A percentile compares a stretch with the other conserved stretches of the same genome.
phyloP scores from a whole-genome alignment of 2,797 vertebrate genomes.

The Danio choprae region DNA sequence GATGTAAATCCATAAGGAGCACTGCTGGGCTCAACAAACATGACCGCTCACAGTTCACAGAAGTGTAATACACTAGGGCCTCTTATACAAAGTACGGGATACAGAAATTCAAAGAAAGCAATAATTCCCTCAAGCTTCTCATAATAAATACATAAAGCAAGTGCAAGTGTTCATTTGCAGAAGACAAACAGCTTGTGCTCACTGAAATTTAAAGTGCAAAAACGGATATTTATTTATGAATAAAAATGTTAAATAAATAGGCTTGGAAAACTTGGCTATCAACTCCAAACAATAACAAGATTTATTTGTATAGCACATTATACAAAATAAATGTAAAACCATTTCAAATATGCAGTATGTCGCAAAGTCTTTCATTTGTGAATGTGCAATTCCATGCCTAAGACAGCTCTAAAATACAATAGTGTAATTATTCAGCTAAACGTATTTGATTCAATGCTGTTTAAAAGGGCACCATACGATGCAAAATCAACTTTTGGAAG shows the following conservation, averaged over 20 bases:
- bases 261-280: background rate
- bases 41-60: slow-evolving; percentile 31
- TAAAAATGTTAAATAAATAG: background rate
- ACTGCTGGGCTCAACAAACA: slow-evolving; percentile 30
- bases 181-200: background rate
- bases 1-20: slow-evolving; percentile 15
- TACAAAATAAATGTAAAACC: background rate
- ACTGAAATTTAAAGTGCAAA: background rate
- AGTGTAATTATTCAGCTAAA: no score
- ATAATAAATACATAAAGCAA: slow-evolving; percentile 36
- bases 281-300: background rate
- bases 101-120: slow-evolving; percentile 45
- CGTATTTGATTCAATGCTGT: no score
- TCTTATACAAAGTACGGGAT: slow-evolving; percentile 48
- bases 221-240: slow-evolving; percentile 5
- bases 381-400: no score
- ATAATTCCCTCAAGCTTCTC: slow-evolving; percentile 50
- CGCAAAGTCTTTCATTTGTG: no score
- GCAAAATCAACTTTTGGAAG: no score
- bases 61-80: slow-evolving; percentile 34
- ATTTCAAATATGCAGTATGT: background rate
- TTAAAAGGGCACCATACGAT: no score
- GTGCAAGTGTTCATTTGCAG: slow-evolving; percentile 44
- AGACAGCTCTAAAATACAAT: no score
- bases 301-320: background rate